Base-by-base conservation (phyloP, 2,113 vertebrate species). In the Phylloscopus trochiloides region DNA sequence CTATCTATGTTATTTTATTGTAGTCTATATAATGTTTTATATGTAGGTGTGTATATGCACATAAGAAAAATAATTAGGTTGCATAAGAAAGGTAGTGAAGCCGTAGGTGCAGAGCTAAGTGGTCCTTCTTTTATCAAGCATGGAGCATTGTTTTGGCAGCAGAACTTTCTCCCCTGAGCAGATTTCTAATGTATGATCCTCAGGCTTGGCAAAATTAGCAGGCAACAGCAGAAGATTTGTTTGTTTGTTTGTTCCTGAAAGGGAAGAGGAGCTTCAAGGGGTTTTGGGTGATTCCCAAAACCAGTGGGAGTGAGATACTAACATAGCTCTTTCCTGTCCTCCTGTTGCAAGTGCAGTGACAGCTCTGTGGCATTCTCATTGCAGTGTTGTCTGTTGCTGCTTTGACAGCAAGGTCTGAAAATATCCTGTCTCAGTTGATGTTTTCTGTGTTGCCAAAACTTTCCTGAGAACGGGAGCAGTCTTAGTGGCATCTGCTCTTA, bases 361-460 rank as follows among this genome's bases (percentile, higher is more conserved):
- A 67, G 43, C 43, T 94, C 91, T 86, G 59, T 83, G 59, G 42
- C 91, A 11, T 81, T 88, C 78, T 93, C 24, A 3, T 36, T 88
- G 74, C 70, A 72, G 24, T 59, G 55, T 70, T 88, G 47, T 74
- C 78, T 95, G 50, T 79, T 83, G 78, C 70, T 86, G 72, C 55
- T 85, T 79, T 94, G 54, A 68, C 47, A 86, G 66, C 61, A 76
- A 82, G 67, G 42, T 61, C 78, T 92, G 92, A 94, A 94, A 96
- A 94, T 94, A 88, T 18, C 59, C 42, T 22, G 14, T 57, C 71
- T 79, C 47, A 62, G 58, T 1, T 94, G 78, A 78, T 20, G 26
- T 95, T 90, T 89, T 93, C 90, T 47, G 21, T 34, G 21, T 68
- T 96, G 81, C 87, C 85, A 91, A 51, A 70, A 66, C 43, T 72